Conservation (phyloP, 2,113 vertebrate genomes). For the Talpa occidentalis region DNA sequence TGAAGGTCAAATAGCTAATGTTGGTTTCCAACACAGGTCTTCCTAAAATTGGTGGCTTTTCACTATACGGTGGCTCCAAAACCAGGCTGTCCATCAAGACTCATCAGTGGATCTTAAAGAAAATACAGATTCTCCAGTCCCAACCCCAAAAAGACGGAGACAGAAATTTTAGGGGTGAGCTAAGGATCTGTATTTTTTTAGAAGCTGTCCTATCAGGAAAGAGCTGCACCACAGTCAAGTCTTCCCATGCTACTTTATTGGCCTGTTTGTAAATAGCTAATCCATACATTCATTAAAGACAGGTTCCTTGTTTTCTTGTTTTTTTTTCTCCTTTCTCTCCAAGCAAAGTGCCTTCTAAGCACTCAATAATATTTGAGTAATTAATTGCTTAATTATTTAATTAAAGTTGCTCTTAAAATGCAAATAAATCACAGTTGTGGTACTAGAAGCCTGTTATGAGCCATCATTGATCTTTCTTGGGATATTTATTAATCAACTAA, state of each 20-base stretch:
- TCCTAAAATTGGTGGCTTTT: neutral
- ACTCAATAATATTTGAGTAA: conserved; percentile 73
- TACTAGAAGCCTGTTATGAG: conserved; percentile 64
- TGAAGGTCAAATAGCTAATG: neutral
- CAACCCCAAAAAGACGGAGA: neutral
- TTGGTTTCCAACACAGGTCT: neutral
- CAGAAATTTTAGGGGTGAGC: neutral
- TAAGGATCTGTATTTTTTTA: neutral
- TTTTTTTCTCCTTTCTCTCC: conserved; percentile 17
- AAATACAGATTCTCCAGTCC: neutral
- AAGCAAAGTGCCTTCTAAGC: conserved; percentile 56
- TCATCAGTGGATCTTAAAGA: neutral
- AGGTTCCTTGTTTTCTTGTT: conserved; percentile 29
- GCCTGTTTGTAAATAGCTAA: conserved; percentile 61
- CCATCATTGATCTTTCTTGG: conserved; percentile 65
- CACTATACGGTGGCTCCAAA: neutral
- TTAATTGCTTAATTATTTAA: conserved; percentile 80
- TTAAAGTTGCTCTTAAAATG: conserved; percentile 77
- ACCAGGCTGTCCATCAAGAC: neutral
- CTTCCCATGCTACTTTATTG: neutral
- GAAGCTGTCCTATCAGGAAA: neutral
- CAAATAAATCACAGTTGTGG: conserved; percentile 74
- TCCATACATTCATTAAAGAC: conserved; percentile 38
- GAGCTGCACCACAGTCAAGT: neutral
- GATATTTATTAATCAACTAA: conserved; percentile 62